Base-by-base conservation (phyloP, 1,140 invertebrate species). In the Archivesica marissinica region DNA sequence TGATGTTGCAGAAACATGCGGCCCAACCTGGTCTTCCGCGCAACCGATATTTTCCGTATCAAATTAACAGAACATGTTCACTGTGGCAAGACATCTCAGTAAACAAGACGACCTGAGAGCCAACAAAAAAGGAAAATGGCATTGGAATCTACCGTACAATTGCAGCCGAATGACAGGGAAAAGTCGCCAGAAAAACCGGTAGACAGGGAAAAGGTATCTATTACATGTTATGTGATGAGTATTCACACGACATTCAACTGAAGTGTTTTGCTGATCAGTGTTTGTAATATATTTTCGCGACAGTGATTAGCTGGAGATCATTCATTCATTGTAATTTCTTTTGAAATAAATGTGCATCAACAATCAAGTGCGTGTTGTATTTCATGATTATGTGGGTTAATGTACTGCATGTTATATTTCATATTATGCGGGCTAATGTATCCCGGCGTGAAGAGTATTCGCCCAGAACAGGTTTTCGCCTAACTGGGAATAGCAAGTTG, bases 191-290 rank as follows among this genome's bases (percentile, higher is more conserved):
- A 97, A 87, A 97, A 97, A 92, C 96, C 96, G 6, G 96, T 98
- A 15, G 97, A 98, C 89, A 95, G 97, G 91, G 97, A 98, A 95
- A 98, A 98, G 95, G 97, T 97, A 94, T 35, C 85, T 70, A 52
- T 85, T 17, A 0, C 7, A 74, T 44, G 41, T 9, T 44, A 44
- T 9, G 17, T 44, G 41, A 44, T 44, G 41, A 44, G 17, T 17
- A 44, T 44, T 17, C 17, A 17, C 41, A 44, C 17, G 41, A 9
- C 41, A 44, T 1, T 20, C 11, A 25, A 2, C 25, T 74, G 23
- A 20, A 47, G 25, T 33, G n/a, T 70, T 25, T n/a, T n/a, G n/a
- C n/a, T n/a, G 25, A 28, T 15, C 13, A 4, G 23, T 39, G 23
- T 44, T n/a, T 50, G 35, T 23, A n/a, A 68, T 64, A 35, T 66